Conservation (phyloP, 2,797 vertebrate genomes). For the Enteromius mattozi region DNA sequence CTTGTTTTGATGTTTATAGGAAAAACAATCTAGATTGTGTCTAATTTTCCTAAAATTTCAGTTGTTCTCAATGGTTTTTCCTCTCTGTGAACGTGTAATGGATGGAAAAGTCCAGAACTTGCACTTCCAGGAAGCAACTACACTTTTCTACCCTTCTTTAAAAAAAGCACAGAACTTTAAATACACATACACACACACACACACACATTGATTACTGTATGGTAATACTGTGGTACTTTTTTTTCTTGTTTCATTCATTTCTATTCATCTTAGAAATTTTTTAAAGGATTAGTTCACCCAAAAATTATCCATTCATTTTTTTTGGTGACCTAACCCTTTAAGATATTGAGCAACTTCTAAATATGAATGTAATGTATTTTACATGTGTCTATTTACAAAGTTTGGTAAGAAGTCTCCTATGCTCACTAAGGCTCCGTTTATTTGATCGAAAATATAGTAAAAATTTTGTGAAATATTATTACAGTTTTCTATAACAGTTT, state of each 20-base stretch:
- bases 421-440: background rate
- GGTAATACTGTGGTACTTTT: background rate
- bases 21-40: slow-evolving; percentile 22
- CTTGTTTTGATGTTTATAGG: slow-evolving; percentile 47
- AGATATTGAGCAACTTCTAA: background rate
- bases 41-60: slow-evolving; percentile 43
- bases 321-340: background rate
- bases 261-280: background rate
- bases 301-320: too few species aligned
- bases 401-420: background rate
- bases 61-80: slow-evolving; percentile 18
- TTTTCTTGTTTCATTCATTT: background rate
- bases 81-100: slow-evolving; percentile 31
- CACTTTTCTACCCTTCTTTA: background rate
- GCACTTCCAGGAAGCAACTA: slow-evolving; percentile 35
- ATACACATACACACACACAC: background rate
- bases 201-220: background rate
- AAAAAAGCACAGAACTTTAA: background rate
- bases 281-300: too few species aligned
- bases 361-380: background rate
- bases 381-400: too few species aligned
- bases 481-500: background rate
- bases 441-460: background rate
- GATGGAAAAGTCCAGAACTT: slow-evolving; percentile 32
- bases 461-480: background rate